Conservation (phyloP, 2,888 invertebrate species). For the Myathropa florea region DNA sequence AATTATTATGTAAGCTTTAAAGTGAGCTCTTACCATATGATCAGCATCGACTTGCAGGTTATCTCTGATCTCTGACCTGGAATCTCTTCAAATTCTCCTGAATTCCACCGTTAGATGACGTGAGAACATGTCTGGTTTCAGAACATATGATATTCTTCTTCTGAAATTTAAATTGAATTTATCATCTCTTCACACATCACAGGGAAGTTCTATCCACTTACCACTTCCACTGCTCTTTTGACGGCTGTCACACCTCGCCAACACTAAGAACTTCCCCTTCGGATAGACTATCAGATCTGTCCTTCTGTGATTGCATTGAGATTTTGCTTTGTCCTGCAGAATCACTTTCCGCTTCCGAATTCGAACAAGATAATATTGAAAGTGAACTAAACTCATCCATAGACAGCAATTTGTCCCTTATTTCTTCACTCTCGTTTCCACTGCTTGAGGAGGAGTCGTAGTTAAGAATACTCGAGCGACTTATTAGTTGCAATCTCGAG, state of each 20-base stretch:
- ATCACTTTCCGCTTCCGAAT: not conserved
- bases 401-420: not conserved
- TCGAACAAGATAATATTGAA: not conserved
- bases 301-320: not conserved
- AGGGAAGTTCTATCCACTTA: not conserved
- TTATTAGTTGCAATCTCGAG: not conserved
- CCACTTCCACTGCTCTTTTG: not conserved
- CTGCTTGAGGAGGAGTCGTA: not conserved
- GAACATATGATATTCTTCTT: too few relatives aligned
- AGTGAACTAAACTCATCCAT: not conserved
- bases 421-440: not conserved
- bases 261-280: slow-evolving; percentile 50
- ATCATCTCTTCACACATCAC: too few relatives aligned
- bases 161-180: too few relatives aligned
- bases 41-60: too few relatives aligned
- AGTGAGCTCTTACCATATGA: too few relatives aligned
- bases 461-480: not conserved
- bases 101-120: too few relatives aligned
- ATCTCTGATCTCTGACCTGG: too few relatives aligned
- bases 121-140: too few relatives aligned
- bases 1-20: too few relatives aligned
- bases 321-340: too few relatives aligned
- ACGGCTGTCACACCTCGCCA: slow-evolving; percentile 17
- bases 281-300: slow-evolving; percentile 9
- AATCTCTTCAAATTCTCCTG: too few relatives aligned